phyloP scores from a whole-genome alignment of 2,113 vertebrate species.

The Neodontobutis hainanensis region DNA sequence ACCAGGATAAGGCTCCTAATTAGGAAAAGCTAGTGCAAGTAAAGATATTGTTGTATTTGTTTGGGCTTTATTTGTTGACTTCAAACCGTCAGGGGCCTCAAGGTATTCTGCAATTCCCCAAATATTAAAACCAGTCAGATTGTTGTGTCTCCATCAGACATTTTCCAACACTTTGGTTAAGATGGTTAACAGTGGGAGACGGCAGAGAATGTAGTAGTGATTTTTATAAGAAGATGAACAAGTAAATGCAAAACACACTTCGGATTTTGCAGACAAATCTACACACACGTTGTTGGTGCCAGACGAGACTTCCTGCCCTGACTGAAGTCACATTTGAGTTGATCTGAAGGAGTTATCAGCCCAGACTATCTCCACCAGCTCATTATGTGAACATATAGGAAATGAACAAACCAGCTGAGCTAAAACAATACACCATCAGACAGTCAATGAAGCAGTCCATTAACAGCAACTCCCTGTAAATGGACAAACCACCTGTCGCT shows the following conservation, averaged over 20 bases:
- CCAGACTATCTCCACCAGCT: constrained; percentile 18
- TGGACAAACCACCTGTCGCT: constrained; percentile 10
- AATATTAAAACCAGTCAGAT: no score
- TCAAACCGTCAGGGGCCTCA: no score
- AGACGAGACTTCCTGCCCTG: constrained; percentile 27
- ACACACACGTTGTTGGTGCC: neutral
- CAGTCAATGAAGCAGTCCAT: constrained; percentile 23
- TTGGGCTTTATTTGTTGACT: no score
- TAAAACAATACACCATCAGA: constrained; percentile 45
- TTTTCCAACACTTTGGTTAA: no score
- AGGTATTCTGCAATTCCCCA: no score
- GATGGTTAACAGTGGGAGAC: no score
- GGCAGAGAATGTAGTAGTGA: no score
- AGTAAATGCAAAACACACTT: neutral
- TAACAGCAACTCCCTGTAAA: constrained; percentile 28
- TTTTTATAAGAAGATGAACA: no score
- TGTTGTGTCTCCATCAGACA: no score
- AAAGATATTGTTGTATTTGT: no score
- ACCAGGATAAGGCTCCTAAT: no score
- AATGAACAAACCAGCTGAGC: constrained; percentile 45
- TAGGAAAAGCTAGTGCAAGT: no score
- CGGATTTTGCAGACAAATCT: constrained; percentile 2
- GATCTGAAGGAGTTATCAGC: constrained; percentile 26
- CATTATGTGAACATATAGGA: constrained; percentile 37
- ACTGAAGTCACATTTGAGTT: constrained; percentile 24